Conservation (phyloP, 2,113 vertebrate genomes). For the Alethe diademata region DNA sequence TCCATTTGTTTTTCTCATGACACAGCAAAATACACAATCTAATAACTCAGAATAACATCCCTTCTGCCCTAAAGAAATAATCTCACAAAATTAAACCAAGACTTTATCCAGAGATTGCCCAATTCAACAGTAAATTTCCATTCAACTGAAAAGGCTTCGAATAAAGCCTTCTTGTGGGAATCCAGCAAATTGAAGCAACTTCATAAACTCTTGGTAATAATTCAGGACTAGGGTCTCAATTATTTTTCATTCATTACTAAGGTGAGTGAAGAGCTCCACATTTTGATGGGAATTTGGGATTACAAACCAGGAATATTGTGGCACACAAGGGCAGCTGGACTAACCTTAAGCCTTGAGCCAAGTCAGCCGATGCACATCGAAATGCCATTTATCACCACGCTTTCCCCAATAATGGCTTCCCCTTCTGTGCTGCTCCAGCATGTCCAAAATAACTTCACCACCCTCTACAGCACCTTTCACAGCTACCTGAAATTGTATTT, state of each 20-base stretch:
- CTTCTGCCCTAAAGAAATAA: conserved; percentile 59
- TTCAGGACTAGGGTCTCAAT: not conserved
- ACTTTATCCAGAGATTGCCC: conserved; percentile 35
- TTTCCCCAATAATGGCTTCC: not conserved
- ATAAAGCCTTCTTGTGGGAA: conserved; percentile 7
- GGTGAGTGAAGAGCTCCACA: not conserved
- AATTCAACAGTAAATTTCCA: conserved; percentile 46
- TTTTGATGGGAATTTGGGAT: not conserved
- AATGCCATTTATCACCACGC: not conserved
- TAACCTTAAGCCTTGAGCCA: not conserved
- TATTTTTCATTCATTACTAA: not conserved
- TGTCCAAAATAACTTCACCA: not conserved
- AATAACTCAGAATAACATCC: conserved; percentile 56
- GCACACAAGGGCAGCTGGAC: not conserved
- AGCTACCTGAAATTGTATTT: not conserved
- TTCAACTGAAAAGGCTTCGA: not conserved
- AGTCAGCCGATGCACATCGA: accelerated
- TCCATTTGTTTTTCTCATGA: conserved; percentile 53
- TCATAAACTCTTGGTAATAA: not conserved
- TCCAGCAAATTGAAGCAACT: not conserved
- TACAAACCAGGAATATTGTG: not conserved
- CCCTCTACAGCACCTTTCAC: not conserved
- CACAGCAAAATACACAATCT: conserved; percentile 43
- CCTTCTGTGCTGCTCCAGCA: not conserved
- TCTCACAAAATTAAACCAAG: conserved; percentile 53